Base-by-base conservation (phyloP, 2,113 vertebrate species). In the Myodes glareolus region DNA sequence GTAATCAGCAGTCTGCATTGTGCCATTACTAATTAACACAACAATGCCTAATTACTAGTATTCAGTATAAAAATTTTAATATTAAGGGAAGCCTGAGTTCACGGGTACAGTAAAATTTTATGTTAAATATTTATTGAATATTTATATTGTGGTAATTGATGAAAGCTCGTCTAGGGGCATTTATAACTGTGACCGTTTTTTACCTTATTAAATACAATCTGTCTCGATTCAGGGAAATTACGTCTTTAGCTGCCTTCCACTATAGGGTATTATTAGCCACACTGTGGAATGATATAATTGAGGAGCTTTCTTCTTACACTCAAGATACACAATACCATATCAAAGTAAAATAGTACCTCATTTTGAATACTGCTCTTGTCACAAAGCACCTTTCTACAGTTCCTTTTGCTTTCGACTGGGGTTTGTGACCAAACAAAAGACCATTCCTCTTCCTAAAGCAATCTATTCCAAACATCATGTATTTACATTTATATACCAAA, bases 121-220 rank as follows among this genome's bases (percentile, higher is more conserved):
- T 55, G 52, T 93, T 75, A 68, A 86, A 82, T 88, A 77, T 93
- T 68, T 91, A 82, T 81, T 45, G 17, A 93, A 61, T 77, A 3
- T 33, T 25, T 47, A 63, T 36, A 27, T 7, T 31, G 3, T 39
- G 73, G 7, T 36, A 47, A 77, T 31, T 25, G 29, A 55, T 88
- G 47, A 63, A 63, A 52, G 82, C 9, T 23, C 50, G 68, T 52
- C 52, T 78, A 70, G 29, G 39, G 67, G 67, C 39, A 75, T 67
- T 39, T 23, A 39, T 31, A 70, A 67, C 47, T 63, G n/a, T 95
- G 75, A 77, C 33, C 17, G 9, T 70, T 76, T 72, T 50, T 33
- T 58, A 67, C 27, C 82, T 58, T 80, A 87, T 81, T 91, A 95
- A 76, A 47, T 52, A 76, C 81, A 76, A 33, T 72, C 21, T 68